Percentiles rank a stretch among this genome's conserved stretches.
phyloP scores from a whole-genome alignment of 2,888 invertebrate genomes.

The Agrotis exclamationis region DNA sequence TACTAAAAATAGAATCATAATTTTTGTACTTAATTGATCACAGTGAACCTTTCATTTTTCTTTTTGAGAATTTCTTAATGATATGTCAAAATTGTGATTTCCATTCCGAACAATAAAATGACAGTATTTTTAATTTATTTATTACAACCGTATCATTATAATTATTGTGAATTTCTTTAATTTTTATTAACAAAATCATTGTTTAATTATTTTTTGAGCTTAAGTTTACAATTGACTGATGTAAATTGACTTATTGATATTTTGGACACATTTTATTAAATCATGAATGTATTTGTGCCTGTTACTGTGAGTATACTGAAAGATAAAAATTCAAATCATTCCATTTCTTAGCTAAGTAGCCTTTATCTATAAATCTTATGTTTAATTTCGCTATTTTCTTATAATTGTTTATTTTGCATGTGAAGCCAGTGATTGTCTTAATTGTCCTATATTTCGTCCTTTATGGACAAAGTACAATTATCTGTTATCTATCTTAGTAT shows the following conservation, averaged over 20 bases:
- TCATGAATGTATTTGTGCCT: slow-evolving; percentile 83
- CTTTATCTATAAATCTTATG: slow-evolving; percentile 75
- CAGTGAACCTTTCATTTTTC: slow-evolving; percentile 89
- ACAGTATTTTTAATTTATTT: slow-evolving; percentile 89
- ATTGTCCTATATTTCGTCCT: slow-evolving; percentile 74
- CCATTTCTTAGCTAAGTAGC: slow-evolving; percentile 85
- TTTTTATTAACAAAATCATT: slow-evolving; percentile 81
- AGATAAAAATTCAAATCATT: slow-evolving; percentile 88
- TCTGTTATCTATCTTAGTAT: slow-evolving; percentile 70
- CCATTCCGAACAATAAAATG: slow-evolving; percentile 85
- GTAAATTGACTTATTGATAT: slow-evolving; percentile 83
- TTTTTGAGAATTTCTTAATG: slow-evolving; percentile 83
- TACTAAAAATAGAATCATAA: slow-evolving; percentile 77
- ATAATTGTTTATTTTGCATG: slow-evolving; percentile 83
- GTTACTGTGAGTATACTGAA: slow-evolving; percentile 88
- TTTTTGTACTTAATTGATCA: slow-evolving; percentile 89
- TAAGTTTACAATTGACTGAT: slow-evolving; percentile 88
- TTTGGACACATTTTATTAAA: slow-evolving; percentile 81
- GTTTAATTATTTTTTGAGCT: slow-evolving; percentile 85
- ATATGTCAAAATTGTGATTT: slow-evolving; percentile 75
- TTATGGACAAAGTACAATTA: slow-evolving; percentile 77
- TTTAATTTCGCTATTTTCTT: slow-evolving; percentile 84
- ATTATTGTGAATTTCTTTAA: slow-evolving; percentile 83
- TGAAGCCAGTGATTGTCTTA: slow-evolving; percentile 76
- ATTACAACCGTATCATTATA: slow-evolving; percentile 78